Percentiles rank a stretch among this genome's conserved stretches.
Conservation (phyloP, 2,113 vertebrate genomes). For the Bucco capensis region DNA sequence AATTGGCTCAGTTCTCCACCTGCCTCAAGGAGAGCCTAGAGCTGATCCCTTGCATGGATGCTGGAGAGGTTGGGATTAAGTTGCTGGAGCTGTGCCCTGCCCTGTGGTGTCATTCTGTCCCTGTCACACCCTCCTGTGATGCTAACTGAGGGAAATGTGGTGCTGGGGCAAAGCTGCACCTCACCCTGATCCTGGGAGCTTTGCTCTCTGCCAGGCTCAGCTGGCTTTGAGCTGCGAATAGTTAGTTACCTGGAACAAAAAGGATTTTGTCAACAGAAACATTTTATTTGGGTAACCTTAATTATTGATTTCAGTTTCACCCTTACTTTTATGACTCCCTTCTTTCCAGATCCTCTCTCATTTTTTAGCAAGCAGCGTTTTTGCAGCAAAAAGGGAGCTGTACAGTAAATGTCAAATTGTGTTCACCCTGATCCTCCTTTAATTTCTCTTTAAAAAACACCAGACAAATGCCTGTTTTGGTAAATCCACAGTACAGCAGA, state of each 20-base stretch:
- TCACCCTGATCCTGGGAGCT: neutral
- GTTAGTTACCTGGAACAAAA: neutral
- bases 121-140: accelerated
- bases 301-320: neutral
- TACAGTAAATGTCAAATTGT: neutral
- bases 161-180: neutral
- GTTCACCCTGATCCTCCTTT: neutral
- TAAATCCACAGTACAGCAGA: neutral
- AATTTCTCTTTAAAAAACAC: neutral
- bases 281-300: neutral
- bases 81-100: accelerated
- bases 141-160: accelerated
- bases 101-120: accelerated
- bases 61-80: no score
- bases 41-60: accelerated
- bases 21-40: neutral
- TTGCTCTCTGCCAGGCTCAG: accelerated
- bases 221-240: neutral
- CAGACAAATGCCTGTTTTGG: neutral
- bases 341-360: neutral
- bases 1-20: neutral
- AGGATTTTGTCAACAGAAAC: neutral
- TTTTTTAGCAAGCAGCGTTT: neutral
- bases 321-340: neutral
- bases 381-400: neutral